Evolutionary conservation across 1,140 invertebrate species (phyloP).

Genomic region (Zaprionus africanus): DNA sequence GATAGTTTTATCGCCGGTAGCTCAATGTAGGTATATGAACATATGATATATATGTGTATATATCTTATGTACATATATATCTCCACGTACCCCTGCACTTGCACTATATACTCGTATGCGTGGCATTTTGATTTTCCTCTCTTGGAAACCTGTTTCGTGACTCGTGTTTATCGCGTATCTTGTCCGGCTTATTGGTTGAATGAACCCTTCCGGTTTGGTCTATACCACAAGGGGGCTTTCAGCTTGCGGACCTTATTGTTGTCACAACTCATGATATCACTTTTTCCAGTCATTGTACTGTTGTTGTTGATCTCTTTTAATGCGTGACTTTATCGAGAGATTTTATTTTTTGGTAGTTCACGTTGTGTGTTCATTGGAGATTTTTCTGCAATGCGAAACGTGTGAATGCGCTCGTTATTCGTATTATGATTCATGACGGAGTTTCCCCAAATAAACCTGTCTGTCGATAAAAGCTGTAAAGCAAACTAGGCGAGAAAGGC

Average conservation of each 20-base stretch:
- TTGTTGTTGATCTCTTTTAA: constrained; percentile 35
- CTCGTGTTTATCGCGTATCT: constrained; percentile 3
- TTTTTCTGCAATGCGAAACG: constrained; percentile 26
- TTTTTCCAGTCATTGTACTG: constrained; percentile 9
- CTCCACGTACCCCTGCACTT: not conserved
- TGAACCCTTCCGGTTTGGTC: constrained; percentile 68
- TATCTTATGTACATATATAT: not conserved
- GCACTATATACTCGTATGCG: not conserved
- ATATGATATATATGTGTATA: too few species aligned
- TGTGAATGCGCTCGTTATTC: not conserved
- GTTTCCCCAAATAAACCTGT: not conserved
- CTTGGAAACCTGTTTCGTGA: constrained; percentile 63
- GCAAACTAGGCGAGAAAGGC: too few species aligned
- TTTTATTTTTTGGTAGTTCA: constrained; percentile 36
- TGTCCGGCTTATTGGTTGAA: constrained; percentile 70
- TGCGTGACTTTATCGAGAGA: constrained; percentile 64
- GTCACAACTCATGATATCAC: constrained; percentile 64
- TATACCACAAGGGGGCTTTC: not conserved
- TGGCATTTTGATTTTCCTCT: constrained; percentile 57
- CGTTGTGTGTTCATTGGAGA: not conserved
- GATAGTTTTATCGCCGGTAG: constrained; percentile 14
- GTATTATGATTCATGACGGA: constrained; percentile 17
- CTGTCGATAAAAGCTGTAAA: not conserved
- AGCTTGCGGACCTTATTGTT: constrained; percentile 39
- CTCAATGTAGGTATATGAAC: not conserved